A percentile compares a stretch with the other conserved stretches of the same genome.
Evolutionary conservation across 2,888 invertebrate genomes (phyloP).

Genomic region (Arrhopalites spinosus): DNA sequence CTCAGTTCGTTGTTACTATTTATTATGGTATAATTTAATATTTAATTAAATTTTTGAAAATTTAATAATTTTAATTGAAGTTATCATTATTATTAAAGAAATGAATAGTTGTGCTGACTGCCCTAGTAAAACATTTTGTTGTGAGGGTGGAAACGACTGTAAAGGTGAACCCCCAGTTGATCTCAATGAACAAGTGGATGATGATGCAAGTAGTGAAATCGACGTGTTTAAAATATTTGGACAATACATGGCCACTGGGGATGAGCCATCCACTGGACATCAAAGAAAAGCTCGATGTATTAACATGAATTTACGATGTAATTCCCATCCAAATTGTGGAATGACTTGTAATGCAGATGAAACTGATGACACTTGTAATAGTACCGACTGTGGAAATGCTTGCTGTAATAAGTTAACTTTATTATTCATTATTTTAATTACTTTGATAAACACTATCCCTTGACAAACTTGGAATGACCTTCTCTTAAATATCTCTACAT

Average conservation of each 20-base stretch:
- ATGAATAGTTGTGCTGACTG: neutral
- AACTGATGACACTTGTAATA: neutral
- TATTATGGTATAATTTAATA: neutral
- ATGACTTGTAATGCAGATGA: slow-evolving; percentile 19
- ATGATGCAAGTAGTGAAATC: no score
- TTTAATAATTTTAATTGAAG: neutral
- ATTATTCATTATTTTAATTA: neutral
- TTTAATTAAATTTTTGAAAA: neutral
- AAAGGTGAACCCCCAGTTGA: neutral
- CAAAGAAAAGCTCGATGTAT: neutral
- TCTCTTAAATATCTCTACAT: neutral
- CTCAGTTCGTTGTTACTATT: neutral
- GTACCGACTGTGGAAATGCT: neutral
- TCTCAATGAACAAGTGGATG: neutral
- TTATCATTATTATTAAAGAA: neutral
- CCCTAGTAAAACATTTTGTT: neutral
- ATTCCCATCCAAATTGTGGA: neutral
- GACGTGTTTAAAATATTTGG: neutral
- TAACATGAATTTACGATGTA: neutral
- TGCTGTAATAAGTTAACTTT: neutral
- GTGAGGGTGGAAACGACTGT: neutral
- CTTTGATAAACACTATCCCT: neutral
- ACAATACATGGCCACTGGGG: neutral
- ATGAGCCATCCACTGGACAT: neutral
- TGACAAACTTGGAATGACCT: neutral